These are phyloP conservation scores for Scelioninae gen. 1 DNA, from an alignment of 2,888 invertebrate species.

Conservation along the genomic window DNA sequence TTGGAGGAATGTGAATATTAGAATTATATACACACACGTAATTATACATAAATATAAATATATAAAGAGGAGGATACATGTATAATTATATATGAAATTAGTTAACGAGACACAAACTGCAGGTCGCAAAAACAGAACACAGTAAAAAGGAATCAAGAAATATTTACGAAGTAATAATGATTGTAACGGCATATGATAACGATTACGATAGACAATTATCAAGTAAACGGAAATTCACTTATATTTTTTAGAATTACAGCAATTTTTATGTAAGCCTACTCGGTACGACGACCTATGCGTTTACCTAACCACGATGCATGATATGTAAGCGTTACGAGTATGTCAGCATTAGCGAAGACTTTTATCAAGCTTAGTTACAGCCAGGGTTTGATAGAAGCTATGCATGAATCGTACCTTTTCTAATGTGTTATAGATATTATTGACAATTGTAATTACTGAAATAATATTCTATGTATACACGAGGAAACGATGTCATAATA, in stretches of 20 bases:
- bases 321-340: conserved; percentile 73
- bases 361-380: conserved; percentile 78
- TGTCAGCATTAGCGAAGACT: conserved; percentile 76
- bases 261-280: conserved; percentile 83
- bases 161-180: conserved; percentile 70
- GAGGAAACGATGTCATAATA: conserved; percentile 78
- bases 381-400: conserved; percentile 79
- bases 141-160: conserved; percentile 37
- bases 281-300: conserved; percentile 81
- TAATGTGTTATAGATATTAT: conserved; percentile 78
- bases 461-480: conserved; percentile 79
- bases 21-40: conserved; percentile 72
- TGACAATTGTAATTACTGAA: conserved; percentile 78
- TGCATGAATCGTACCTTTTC: conserved; percentile 80
- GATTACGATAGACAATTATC: conserved; percentile 50
- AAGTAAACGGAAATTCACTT: conserved; percentile 78
- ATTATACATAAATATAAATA: conserved; percentile 66
- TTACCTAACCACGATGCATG: conserved; percentile 77
- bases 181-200: conserved; percentile 46
- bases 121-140: conserved; percentile 52
- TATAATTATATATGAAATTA: conserved; percentile 62
- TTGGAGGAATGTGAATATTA: conserved; percentile 84
- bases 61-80: conserved; percentile 59
- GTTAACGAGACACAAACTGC: conserved; percentile 53
- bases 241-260: conserved; percentile 84